phyloP scores from a whole-genome alignment of 1,140 invertebrate species.

The Gryon sp. region DNA sequence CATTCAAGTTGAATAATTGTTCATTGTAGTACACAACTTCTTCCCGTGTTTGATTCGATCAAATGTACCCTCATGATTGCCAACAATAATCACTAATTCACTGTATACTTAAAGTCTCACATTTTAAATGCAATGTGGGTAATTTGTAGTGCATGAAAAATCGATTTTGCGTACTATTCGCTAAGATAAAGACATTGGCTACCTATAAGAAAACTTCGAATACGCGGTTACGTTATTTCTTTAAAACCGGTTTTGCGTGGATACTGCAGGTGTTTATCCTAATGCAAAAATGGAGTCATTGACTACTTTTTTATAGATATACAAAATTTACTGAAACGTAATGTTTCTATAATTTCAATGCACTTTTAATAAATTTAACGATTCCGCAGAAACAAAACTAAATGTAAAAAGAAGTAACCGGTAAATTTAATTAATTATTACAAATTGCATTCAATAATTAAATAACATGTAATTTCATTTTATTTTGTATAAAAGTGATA shows the following conservation, averaged over 20 bases:
- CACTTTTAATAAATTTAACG: too few species aligned
- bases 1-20: too few species aligned
- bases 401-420: too few species aligned
- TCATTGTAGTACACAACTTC: too few species aligned
- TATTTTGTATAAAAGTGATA: too few species aligned
- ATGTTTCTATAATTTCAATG: too few species aligned
- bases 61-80: constrained; percentile 35
- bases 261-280: constrained; percentile 46
- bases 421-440: too few species aligned
- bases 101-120: constrained; percentile 1
- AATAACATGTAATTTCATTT: too few species aligned
- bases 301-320: constrained; percentile 17
- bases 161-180: constrained; percentile 30
- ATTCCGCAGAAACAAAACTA: too few species aligned
- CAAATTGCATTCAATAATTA: too few species aligned
- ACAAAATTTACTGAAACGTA: constrained; percentile 12
- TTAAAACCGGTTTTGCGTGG: constrained; percentile 48
- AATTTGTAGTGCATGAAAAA: constrained; percentile 47
- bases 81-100: constrained; percentile 23
- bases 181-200: constrained; percentile 51
- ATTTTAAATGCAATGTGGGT: constrained; percentile 52
- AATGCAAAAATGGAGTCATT: constrained; percentile 36
- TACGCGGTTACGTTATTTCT: constrained; percentile 29
- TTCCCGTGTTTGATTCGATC: constrained; percentile 11
- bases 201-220: constrained; percentile 50